These are phyloP conservation scores for Nemoura dubitans DNA, from an alignment of 2,888 invertebrate species.

Conservation along the genomic window DNA sequence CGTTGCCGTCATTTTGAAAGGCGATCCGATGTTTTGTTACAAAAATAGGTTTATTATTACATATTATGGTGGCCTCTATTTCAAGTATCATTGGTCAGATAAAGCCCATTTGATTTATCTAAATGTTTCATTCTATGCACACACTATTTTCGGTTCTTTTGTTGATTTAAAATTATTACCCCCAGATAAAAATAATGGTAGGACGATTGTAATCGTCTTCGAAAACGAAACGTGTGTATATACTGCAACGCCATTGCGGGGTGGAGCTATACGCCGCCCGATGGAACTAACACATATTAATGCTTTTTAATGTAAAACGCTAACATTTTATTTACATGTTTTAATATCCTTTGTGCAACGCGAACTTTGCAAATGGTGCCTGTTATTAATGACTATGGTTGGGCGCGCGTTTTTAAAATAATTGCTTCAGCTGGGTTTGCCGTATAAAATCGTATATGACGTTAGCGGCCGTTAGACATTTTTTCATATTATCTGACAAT, in stretches of 20 bases:
- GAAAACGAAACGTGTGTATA: constrained; percentile 36
- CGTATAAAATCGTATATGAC: constrained; percentile 16
- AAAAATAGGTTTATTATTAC: constrained; percentile 12
- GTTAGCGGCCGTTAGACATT: neutral
- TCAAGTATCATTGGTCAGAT: neutral
- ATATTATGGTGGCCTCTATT: neutral
- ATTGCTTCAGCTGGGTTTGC: constrained; percentile 22
- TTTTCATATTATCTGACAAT: neutral
- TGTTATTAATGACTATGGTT: constrained; percentile 41
- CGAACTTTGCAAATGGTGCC: constrained; percentile 42
- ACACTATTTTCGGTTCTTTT: constrained; percentile 38
- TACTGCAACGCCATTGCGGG: constrained; percentile 27
- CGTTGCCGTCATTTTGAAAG: neutral
- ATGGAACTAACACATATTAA: constrained; percentile 41
- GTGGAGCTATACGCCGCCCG: neutral
- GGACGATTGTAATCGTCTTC: constrained; percentile 50
- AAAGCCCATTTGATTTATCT: constrained; percentile 7
- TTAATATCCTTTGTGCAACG: constrained; percentile 49
- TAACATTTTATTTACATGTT: constrained; percentile 51
- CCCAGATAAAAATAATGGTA: constrained; percentile 51
- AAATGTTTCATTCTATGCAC: neutral
- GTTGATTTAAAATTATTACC: constrained; percentile 50
- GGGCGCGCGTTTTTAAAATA: constrained; percentile 35
- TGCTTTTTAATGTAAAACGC: constrained; percentile 48
- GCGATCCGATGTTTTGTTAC: constrained; percentile 7